Conservation (phyloP, 2,113 vertebrate species). For the Phodopus roborovskii region DNA sequence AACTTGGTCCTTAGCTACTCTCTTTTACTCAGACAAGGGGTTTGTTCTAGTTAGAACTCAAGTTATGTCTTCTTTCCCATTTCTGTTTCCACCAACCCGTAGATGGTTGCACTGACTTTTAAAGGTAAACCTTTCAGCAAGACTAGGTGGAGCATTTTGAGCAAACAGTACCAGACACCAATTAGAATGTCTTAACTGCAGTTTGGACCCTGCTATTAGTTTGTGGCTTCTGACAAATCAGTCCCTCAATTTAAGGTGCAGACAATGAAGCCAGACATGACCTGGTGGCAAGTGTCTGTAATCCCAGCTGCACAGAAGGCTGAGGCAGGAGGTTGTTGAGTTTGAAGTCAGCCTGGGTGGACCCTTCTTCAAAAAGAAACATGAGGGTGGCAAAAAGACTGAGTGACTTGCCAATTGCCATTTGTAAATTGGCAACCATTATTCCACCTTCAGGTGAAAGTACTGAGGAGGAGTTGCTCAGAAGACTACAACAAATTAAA, state of each 20-base stretch:
- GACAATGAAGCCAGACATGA: background rate
- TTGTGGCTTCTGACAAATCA: background rate
- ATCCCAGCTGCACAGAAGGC: background rate
- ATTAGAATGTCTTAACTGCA: conserved; percentile 38
- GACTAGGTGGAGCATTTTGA: background rate
- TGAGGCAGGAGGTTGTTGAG: background rate
- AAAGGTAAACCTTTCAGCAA: conserved; percentile 39
- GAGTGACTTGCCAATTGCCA: conserved; percentile 16
- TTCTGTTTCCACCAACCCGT: conserved; percentile 32
- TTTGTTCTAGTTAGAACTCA: conserved; percentile 49
- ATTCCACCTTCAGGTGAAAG: conserved; percentile 93
- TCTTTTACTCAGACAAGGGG: background rate
- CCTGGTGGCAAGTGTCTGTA: background rate
- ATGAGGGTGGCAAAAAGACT: background rate
- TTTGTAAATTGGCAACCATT: conserved; percentile 82
- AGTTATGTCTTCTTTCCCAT: conserved; percentile 5
- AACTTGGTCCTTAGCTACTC: conserved; percentile 38
- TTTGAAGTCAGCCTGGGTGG: background rate
- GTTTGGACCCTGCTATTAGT: background rate
- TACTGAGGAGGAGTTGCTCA: conserved; percentile 96
- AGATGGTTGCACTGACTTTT: background rate
- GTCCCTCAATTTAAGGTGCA: conserved; percentile 34
- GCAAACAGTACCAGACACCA: background rate
- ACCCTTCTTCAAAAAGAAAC: background rate
- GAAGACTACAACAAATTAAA: conserved; percentile 97